phyloP scores from a whole-genome alignment of 2,113 vertebrate species.

The Gymnogyps californianus region DNA sequence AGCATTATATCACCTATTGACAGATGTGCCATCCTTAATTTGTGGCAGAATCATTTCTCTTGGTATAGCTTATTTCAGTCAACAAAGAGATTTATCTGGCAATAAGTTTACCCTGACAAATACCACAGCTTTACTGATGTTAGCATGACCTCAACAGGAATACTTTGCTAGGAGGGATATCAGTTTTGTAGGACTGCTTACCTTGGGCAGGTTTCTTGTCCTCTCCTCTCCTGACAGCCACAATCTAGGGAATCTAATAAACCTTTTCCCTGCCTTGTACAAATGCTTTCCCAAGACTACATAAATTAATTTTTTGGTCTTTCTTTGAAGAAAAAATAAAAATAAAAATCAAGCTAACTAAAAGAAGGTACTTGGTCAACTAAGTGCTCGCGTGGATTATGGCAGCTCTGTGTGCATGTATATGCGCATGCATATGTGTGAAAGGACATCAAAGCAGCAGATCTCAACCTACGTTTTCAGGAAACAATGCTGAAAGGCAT shows the following conservation, averaged over 20 bases:
- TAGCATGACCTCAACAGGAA: background rate
- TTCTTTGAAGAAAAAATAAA: background rate
- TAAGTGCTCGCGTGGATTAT: background rate
- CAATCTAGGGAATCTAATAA: background rate
- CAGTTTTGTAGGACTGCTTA: background rate
- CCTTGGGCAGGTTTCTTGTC: background rate
- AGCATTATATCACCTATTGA: background rate
- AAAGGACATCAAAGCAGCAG: background rate
- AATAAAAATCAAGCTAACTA: background rate
- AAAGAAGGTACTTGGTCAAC: background rate
- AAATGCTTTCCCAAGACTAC: background rate
- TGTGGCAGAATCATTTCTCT: background rate
- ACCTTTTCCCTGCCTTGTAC: background rate
- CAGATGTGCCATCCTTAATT: background rate
- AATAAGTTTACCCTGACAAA: background rate
- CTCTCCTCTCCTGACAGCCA: background rate
- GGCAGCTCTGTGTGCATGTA: background rate
- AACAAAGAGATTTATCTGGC: background rate
- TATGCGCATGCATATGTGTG: rapidly evolving
- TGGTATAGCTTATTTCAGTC: background rate
- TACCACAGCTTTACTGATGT: background rate
- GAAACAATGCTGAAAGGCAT: background rate
- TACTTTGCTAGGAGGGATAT: background rate
- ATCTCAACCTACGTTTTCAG: background rate
- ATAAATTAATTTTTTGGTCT: background rate